Conservation (phyloP, 2,113 vertebrate species). For the Illadopsis cleaveri region DNA sequence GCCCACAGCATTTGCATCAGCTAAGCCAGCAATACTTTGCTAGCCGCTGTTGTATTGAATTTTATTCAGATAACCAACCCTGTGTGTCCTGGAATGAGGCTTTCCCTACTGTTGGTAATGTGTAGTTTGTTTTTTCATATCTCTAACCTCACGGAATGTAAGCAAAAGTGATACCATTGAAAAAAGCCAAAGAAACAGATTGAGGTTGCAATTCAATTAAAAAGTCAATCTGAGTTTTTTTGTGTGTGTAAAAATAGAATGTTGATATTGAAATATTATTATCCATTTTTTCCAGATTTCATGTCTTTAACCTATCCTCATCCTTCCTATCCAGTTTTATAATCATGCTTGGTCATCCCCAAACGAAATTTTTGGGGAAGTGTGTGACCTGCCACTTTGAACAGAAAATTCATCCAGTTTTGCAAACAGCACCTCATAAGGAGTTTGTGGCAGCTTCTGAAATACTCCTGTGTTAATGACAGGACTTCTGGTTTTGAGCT, state of each 20-base stretch:
- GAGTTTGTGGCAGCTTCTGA: not conserved
- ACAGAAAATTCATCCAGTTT: not conserved
- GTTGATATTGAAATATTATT: not conserved
- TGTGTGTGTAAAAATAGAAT: not conserved
- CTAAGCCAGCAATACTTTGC: not conserved
- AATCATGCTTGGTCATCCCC: not conserved
- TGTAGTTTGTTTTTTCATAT: not conserved
- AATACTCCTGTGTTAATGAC: not conserved
- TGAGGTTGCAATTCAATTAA: not conserved
- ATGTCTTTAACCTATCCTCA: not conserved
- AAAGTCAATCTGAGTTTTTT: not conserved
- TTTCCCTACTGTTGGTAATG: not conserved
- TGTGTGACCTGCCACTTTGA: not conserved
- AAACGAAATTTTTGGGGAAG: not conserved
- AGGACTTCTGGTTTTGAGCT: not conserved
- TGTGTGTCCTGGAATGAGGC: not conserved
- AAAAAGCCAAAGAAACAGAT: not conserved
- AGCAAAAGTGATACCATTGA: not conserved
- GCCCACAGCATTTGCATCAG: not conserved
- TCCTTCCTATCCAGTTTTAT: not conserved
- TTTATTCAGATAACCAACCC: not conserved
- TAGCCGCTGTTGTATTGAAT: not conserved
- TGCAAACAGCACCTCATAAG: not conserved
- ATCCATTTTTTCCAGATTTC: not conserved
- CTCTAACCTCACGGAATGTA: not conserved